Base-by-base conservation (phyloP, 2,113 vertebrate genomes). In the Bubalus kerabau region DNA sequence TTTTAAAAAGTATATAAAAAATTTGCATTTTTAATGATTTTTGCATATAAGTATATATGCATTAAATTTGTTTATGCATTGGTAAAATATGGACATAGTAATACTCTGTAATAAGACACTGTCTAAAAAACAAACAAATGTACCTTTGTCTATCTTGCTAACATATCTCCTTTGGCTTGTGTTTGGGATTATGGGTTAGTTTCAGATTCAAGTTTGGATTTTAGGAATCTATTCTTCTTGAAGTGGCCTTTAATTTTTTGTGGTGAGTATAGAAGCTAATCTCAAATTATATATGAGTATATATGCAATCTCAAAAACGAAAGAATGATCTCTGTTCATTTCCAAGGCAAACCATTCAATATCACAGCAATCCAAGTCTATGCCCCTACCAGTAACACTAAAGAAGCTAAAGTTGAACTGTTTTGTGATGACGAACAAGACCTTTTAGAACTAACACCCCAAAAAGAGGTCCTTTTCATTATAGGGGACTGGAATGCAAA, bases 381-480 rank as follows among this genome's bases (percentile, higher is more conserved):
- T 71, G n/a, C 9, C n/a, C 4, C 17, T 5, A 36, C n/a, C n/a
- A 21, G 17, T 11, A 71, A 36, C 64, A 71, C 4, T 36, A 2
- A 71, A 36, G n/a, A 71, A 21, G 64, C 9, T 71, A 17, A 71
- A 36, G 4, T 11, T 36, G 64, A 71, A 71, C 64, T n/a, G 2
- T 71, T 36, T n/a, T 71, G 21, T 36, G 9, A 36, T 0, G 1
- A 21, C 0, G 0, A 21, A 71, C 9, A 71, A 36, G 8, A 21
- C 1, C 32, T 67, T 67, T 67, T 19, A 21, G 17, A 36, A 67
- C 16, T 36, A 67, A 71, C n/a, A 71, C 4, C 17, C 9, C 2
- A 1, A 36, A 71, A 71, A 71, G 9, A 36, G n/a, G n/a, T 36
- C 17, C 9, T 36, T 71, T 36, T 21, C n/a, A 71, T 71, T 71